Evolutionary conservation across 2,797 vertebrate species (phyloP).

Genomic region (Aldrovandia affinis): DNA sequence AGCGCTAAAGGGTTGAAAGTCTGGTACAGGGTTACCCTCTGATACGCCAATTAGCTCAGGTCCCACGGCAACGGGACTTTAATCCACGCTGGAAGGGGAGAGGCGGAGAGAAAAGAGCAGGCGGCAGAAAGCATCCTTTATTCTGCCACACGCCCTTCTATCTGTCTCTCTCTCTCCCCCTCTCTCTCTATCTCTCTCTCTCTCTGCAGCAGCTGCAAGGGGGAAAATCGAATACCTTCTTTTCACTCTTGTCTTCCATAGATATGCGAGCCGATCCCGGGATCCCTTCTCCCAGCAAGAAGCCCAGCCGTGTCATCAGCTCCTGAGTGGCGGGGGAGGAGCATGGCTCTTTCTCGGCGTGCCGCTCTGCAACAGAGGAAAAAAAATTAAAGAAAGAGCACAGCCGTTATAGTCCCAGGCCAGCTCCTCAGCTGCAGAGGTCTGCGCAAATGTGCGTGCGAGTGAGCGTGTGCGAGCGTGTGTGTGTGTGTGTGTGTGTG

Average conservation of each 20-base stretch:
- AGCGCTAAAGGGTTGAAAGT: not conserved
- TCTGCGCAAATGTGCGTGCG: not conserved
- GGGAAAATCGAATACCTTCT: slow-evolving; percentile 85
- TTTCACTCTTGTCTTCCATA: slow-evolving; percentile 93
- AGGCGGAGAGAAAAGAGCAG: slow-evolving; percentile 30
- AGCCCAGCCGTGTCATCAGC: slow-evolving; percentile 97
- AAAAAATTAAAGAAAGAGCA: too few species aligned
- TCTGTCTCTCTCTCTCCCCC: slow-evolving; percentile 9
- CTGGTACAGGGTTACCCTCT: slow-evolving; percentile 55
- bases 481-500: too few species aligned
- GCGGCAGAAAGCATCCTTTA: slow-evolving; percentile 52
- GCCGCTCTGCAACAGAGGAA: slow-evolving; percentile 74
- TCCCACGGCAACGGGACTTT: slow-evolving; percentile 47
- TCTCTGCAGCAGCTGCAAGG: slow-evolving; percentile 56
- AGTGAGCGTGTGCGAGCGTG: too few species aligned
- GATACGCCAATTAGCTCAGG: slow-evolving; percentile 41
- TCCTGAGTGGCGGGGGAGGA: slow-evolving; percentile 97
- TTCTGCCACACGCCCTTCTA: not conserved
- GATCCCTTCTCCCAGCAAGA: slow-evolving; percentile 98
- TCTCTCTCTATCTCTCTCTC: slow-evolving; percentile 45
- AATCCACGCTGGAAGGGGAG: slow-evolving; percentile 48
- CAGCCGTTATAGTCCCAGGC: not conserved
- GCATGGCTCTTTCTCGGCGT: slow-evolving; percentile 82
- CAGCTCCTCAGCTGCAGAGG: not conserved
- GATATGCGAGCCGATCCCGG: slow-evolving; percentile 87